These are phyloP conservation scores for Sarcophaga bullata DNA, from an alignment of 1,140 invertebrate genomes.

Conservation along the genomic window DNA sequence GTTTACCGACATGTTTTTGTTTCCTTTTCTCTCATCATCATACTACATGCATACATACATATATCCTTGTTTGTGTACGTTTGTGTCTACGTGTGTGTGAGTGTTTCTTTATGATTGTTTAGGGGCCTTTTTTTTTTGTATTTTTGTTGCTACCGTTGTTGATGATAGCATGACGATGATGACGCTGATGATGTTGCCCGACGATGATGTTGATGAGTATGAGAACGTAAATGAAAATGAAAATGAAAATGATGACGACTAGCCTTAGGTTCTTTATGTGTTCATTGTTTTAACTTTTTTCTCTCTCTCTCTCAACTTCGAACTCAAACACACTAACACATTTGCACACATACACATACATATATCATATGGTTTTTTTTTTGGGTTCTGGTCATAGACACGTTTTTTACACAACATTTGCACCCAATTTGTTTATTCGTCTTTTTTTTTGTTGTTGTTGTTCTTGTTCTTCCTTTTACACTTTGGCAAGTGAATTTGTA, in stretches of 20 bases:
- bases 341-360: too few relatives aligned
- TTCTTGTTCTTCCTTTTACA: too few relatives aligned
- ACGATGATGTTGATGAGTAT: too few relatives aligned
- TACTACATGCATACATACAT: too few relatives aligned
- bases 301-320: too few relatives aligned
- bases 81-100: not conserved
- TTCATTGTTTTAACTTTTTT: not conserved
- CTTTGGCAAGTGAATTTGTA: too few relatives aligned
- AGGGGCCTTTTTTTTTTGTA: not conserved
- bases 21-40: too few relatives aligned
- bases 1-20: not conserved
- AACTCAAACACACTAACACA: too few relatives aligned
- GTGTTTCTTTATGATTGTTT: not conserved
- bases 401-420: constrained; percentile 14
- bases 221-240: too few relatives aligned
- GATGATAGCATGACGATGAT: not conserved
- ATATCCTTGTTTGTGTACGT: not conserved
- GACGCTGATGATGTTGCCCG: too few relatives aligned
- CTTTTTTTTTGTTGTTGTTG: too few relatives aligned
- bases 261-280: not conserved
- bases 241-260: not conserved
- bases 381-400: not conserved
- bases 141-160: not conserved
- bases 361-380: too few relatives aligned
- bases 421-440: not conserved